Conservation (phyloP, 2,113 vertebrate species). For the Orthochromis indermauri region DNA sequence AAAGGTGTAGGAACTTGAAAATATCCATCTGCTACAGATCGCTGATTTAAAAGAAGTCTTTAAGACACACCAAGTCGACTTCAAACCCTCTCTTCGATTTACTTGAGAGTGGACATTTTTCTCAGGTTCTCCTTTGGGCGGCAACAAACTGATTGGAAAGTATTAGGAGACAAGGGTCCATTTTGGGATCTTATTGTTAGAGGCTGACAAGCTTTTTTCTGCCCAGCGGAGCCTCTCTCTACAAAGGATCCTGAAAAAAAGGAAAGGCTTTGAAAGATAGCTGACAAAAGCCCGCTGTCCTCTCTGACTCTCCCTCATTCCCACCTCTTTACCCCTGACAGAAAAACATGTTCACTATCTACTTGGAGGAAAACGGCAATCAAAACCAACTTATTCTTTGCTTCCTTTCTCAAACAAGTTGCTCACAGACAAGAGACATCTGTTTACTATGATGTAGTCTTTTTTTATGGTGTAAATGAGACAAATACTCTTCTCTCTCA, state of each 20-base stretch:
- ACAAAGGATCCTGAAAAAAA: not conserved
- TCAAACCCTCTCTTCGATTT: constrained; percentile 22
- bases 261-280: not conserved
- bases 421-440: constrained; percentile 7
- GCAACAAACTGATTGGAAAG: constrained; percentile 12
- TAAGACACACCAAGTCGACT: not conserved
- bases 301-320: not conserved
- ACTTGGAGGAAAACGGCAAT: constrained; percentile 27
- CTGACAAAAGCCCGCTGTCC: not conserved
- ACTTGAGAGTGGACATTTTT: not conserved
- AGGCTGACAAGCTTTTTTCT: not conserved
- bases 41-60: constrained; percentile 18
- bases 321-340: constrained; percentile 31
- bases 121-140: not conserved
- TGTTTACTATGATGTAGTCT: constrained; percentile 20
- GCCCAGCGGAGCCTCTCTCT: not conserved
- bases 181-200: constrained; percentile 4
- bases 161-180: constrained; percentile 17
- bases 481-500: not conserved
- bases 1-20: constrained; percentile 3
- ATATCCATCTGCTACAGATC: constrained; percentile 25
- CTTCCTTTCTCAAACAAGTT: not conserved
- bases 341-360: constrained; percentile 19
- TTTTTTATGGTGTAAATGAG: not conserved
- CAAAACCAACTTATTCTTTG: not conserved